Percentiles rank a stretch among this genome's conserved stretches.
Conservation (phyloP, 2,113 vertebrate genomes). For the Polypterus senegalus region DNA sequence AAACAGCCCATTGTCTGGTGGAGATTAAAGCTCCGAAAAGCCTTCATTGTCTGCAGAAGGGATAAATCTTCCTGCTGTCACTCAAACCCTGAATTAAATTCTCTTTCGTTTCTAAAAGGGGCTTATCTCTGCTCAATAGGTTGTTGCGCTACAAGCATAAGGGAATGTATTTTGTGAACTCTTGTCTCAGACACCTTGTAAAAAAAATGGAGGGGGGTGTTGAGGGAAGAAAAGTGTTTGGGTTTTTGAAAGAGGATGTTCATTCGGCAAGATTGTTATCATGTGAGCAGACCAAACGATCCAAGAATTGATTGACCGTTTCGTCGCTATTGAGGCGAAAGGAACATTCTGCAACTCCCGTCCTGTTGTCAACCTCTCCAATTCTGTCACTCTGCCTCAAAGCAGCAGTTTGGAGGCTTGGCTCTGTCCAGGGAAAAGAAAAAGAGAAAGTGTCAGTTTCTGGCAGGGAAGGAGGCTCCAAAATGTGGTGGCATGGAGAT, state of each 20-base stretch:
- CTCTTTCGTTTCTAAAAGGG: constrained; percentile 90
- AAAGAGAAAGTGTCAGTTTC: constrained; percentile 19
- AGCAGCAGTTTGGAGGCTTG: constrained; percentile 18
- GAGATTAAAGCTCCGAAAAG: constrained; percentile 95
- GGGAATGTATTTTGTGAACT: constrained; percentile 70
- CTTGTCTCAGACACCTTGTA: constrained; percentile 74
- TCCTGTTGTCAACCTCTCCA: constrained; percentile 5
- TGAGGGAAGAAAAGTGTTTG: constrained; percentile 14
- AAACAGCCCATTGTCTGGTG: constrained; percentile 84
- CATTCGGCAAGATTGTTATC: constrained; percentile 43
- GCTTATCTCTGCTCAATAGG: constrained; percentile 98
- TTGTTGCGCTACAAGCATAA: constrained; percentile 79
- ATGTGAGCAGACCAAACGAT: constrained; percentile 29
- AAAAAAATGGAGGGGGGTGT: constrained; percentile 48
- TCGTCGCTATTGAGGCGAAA: constrained; percentile 11
- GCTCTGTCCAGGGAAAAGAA: background rate
- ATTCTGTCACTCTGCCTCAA: constrained; percentile 16
- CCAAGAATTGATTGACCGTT: constrained; percentile 28
- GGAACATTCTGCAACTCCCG: constrained; percentile 25
- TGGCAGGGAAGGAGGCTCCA: constrained; percentile 12
- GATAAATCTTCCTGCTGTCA: constrained; percentile 99
- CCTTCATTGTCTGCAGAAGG: constrained; percentile 84
- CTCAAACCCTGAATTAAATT: constrained; percentile 97
- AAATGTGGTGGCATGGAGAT: constrained; percentile 17
- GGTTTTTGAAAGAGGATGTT: constrained; percentile 51